Percentiles rank a stretch among this genome's conserved stretches.
Conservation (phyloP, 2,888 invertebrate genomes). For the Cyrtodaria siliqua region DNA sequence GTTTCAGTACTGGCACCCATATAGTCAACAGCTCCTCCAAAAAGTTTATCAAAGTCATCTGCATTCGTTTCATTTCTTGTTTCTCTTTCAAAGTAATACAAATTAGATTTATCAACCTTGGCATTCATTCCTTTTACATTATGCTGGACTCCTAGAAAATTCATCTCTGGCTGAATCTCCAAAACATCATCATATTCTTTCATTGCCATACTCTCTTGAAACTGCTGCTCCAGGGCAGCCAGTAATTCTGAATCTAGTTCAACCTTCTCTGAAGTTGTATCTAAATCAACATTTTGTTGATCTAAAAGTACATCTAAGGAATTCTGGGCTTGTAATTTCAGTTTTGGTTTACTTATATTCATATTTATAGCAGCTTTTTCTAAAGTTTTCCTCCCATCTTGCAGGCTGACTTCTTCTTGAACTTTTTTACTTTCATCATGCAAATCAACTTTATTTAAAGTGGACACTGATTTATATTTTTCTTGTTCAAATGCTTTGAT, state of each 20-base stretch:
- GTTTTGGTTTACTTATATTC: background rate
- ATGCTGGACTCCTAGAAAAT: constrained; percentile 20
- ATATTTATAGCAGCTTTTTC: too few relatives aligned
- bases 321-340: background rate
- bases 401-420: too few relatives aligned
- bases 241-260: constrained; percentile 39
- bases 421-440: background rate
- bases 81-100: background rate
- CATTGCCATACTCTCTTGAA: constrained; percentile 8
- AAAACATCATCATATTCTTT: constrained; percentile 10
- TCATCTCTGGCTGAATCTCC: constrained; percentile 14
- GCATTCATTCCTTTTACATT: background rate
- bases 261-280: background rate
- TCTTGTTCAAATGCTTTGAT: background rate
- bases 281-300: constrained; percentile 1
- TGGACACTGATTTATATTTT: background rate
- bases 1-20: background rate
- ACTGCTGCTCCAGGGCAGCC: constrained; percentile 36
- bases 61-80: too few relatives aligned
- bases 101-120: background rate
- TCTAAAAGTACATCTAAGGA: constrained; percentile 4
- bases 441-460: background rate
- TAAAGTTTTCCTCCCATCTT: too few relatives aligned
- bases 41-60: constrained; percentile 1
- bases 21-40: background rate